Base-by-base conservation (phyloP, 2,888 invertebrate genomes). In the Erannis defoliaria region DNA sequence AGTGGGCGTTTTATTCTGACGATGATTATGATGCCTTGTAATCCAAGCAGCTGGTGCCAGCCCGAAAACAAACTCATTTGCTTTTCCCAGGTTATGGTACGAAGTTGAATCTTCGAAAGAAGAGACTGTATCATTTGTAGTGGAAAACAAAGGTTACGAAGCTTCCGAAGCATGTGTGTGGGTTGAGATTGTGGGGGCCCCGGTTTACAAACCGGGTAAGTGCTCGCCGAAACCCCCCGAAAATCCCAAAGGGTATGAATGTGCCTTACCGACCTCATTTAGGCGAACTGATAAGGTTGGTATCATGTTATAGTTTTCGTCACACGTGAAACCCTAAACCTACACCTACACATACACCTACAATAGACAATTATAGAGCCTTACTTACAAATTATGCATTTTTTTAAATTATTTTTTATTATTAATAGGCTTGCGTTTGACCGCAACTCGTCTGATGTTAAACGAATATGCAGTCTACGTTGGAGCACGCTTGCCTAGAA, bases 141-240 rank as follows among this genome's bases (percentile, higher is more conserved):
- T 88, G 0, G 40, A 14, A 0, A 90, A 90, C 49, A 46, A 62
- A 0, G 88, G 90, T 0, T 71, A 69, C 16, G 73, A 62, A 8
- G 75, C 82, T 0, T 78, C 77, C 45, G 72, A 68, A 0, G 72
- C 79, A 0, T 85, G 85, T 42, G 74, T 81, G 0, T 55, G 68
- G 60, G 45, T 86, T 4, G 46, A 16, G 1, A 64, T 86, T 18
- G 57, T 19, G 0, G 87, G 86, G 0, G 80, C 81, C 64, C 4
- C 63, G 51, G 19, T 80, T 75, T 55, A 43, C 21, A 64, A 3
- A 5, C 40, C 6, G 4, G 51, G 37, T 16, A 19, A 12, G 2
- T 58, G 58, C 12, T 31, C 14, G 0, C 26, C 14, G 1, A 4
- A 21, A 2, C 42, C 42, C 2, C 16, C 14, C 16, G 21, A 46